Evolutionary conservation across 2,888 invertebrate genomes (phyloP).

Genomic region (Balanococcus diminutus): DNA sequence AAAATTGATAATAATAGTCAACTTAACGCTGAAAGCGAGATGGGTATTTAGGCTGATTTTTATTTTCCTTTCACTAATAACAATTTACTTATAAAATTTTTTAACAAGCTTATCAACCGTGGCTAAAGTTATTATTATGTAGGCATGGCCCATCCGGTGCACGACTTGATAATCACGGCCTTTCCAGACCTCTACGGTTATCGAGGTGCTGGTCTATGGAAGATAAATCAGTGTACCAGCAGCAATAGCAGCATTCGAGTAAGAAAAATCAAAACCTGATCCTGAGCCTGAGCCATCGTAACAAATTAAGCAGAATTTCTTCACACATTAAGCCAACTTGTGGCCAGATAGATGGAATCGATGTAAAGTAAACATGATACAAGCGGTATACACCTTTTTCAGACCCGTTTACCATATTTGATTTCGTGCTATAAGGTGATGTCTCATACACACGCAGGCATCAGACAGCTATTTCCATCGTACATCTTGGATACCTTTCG

Average conservation of each 20-base stretch:
- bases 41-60: constrained; percentile 27
- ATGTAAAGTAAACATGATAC: background rate
- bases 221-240: constrained; percentile 39
- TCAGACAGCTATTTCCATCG: no score
- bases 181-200: constrained; percentile 30
- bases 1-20: constrained; percentile 47
- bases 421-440: no score
- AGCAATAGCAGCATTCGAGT: background rate
- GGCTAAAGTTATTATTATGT: constrained; percentile 53
- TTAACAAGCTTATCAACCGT: constrained; percentile 54
- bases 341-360: background rate
- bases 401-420: background rate
- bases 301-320: background rate
- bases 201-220: background rate
- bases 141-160: constrained; percentile 54
- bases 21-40: constrained; percentile 42
- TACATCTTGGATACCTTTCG: constrained; percentile 18
- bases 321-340: background rate
- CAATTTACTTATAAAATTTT: constrained; percentile 54
- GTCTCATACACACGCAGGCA: no score
- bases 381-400: background rate
- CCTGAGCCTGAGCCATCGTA: no score
- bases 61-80: constrained; percentile 43
- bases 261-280: no score
- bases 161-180: constrained; percentile 51